phyloP scores from a whole-genome alignment of 1,140 invertebrate genomes.

The Protaetia brevitarsis region DNA sequence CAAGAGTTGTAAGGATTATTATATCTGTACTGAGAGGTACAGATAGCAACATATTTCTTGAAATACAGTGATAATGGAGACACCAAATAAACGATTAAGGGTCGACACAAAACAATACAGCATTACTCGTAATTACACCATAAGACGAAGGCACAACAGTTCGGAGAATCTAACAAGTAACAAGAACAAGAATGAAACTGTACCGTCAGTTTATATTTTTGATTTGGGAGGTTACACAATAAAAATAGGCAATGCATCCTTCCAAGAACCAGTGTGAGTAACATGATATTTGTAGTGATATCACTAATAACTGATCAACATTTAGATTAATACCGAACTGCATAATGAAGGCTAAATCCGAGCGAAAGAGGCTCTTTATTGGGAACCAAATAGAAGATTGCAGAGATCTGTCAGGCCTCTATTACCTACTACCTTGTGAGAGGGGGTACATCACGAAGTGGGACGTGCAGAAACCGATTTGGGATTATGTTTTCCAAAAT shows the following conservation, averaged over 20 bases:
- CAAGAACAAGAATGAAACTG: not conserved
- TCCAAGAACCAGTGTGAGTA: constrained; percentile 10
- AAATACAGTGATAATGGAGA: too few relatives aligned
- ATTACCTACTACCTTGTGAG: constrained; percentile 91
- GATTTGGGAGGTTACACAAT: constrained; percentile 13
- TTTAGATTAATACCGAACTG: constrained; percentile 86
- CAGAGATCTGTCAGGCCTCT: constrained; percentile 90
- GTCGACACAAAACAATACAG: not conserved
- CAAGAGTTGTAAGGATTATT: too few relatives aligned
- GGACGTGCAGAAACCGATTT: constrained; percentile 93
- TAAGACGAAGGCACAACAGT: not conserved
- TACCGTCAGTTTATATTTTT: constrained; percentile 9
- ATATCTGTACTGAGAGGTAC: too few relatives aligned
- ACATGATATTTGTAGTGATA: not conserved
- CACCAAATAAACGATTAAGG: not conserved
- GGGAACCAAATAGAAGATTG: constrained; percentile 95
- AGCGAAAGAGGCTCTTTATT: constrained; percentile 88
- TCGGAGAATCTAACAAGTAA: not conserved
- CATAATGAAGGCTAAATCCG: constrained; percentile 97
- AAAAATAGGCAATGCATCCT: not conserved
- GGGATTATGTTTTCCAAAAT: constrained; percentile 94
- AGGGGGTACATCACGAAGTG: constrained; percentile 94
- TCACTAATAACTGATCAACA: not conserved
- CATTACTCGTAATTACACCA: not conserved
- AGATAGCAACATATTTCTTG: too few relatives aligned